Conservation (phyloP, 2,113 vertebrate genomes). For the Leiothrix lutea region DNA sequence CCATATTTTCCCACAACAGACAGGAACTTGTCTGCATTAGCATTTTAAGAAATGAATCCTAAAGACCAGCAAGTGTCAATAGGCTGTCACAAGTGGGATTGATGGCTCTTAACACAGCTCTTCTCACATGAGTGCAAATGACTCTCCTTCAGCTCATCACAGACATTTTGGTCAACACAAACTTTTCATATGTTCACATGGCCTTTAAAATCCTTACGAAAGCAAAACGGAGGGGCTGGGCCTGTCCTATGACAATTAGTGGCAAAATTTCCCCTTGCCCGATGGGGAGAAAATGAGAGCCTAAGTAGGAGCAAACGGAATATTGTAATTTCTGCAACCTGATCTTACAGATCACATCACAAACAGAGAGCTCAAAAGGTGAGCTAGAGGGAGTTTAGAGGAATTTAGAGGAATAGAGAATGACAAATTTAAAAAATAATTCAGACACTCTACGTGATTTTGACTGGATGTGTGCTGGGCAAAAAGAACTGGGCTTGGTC, state of each 20-base stretch:
- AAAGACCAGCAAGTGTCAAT: constrained; percentile 32
- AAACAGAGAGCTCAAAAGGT: not conserved
- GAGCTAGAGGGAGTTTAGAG: not conserved
- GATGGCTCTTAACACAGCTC: constrained; percentile 8
- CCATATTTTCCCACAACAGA: constrained; percentile 52
- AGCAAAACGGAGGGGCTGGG: not conserved
- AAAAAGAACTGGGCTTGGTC: not conserved
- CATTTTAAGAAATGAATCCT: constrained; percentile 53
- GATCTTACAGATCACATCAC: not conserved
- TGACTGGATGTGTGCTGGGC: not conserved
- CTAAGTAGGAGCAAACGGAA: not conserved
- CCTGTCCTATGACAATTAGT: not conserved
- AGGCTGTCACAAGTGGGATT: not conserved
- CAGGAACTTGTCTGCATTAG: constrained; percentile 50
- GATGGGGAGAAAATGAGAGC: not conserved
- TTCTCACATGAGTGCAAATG: constrained; percentile 51
- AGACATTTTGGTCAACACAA: constrained; percentile 30
- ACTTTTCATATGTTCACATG: not conserved
- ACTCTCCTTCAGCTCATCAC: constrained; percentile 33
- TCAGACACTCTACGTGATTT: not conserved
- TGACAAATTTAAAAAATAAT: not conserved
- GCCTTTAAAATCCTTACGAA: not conserved
- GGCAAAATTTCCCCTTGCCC: not conserved
- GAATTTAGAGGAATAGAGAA: too few species aligned
- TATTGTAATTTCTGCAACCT: not conserved